Evolutionary conservation across 2,113 vertebrate genomes (phyloP).

Genomic region (Cromileptes altivelis): DNA sequence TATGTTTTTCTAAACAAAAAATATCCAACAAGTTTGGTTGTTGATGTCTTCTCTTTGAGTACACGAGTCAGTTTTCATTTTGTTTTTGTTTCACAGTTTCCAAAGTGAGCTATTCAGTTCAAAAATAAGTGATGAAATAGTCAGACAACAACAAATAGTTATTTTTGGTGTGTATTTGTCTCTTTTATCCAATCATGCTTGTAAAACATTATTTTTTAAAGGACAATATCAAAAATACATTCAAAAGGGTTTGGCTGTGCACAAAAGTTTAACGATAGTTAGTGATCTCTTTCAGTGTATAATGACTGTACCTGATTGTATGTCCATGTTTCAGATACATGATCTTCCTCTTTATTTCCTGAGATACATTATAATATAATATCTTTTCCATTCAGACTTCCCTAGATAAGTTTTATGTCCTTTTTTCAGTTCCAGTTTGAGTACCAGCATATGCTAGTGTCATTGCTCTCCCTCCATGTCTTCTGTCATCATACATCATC

Average conservation of each 20-base stretch:
- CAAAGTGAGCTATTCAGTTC: not conserved
- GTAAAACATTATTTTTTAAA: not conserved
- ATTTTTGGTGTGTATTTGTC: not conserved
- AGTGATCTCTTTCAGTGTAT: slow-evolving; percentile 6
- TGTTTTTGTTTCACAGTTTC: not conserved
- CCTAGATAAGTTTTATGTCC: not conserved
- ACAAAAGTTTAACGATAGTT: slow-evolving; percentile 1
- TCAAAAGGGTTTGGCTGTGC: not conserved
- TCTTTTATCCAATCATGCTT: not conserved
- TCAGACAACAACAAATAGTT: not conserved
- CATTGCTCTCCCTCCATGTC: not conserved
- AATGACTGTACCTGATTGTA: not conserved
- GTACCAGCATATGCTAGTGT: not conserved
- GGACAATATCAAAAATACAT: not conserved
- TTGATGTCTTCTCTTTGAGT: not conserved
- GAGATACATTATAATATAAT: not conserved
- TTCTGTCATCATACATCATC: slow-evolving; percentile 85
- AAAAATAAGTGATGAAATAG: not conserved
- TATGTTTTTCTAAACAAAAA: not conserved
- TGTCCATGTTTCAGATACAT: not conserved
- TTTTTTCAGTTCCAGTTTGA: not conserved
- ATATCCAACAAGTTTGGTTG: not conserved
- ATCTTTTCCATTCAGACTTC: not conserved
- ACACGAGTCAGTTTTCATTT: not conserved
- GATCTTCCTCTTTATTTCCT: not conserved